These are phyloP conservation scores for Psammodynastes pulverulentus DNA, from an alignment of 2,113 vertebrate genomes.

Conservation along the genomic window DNA sequence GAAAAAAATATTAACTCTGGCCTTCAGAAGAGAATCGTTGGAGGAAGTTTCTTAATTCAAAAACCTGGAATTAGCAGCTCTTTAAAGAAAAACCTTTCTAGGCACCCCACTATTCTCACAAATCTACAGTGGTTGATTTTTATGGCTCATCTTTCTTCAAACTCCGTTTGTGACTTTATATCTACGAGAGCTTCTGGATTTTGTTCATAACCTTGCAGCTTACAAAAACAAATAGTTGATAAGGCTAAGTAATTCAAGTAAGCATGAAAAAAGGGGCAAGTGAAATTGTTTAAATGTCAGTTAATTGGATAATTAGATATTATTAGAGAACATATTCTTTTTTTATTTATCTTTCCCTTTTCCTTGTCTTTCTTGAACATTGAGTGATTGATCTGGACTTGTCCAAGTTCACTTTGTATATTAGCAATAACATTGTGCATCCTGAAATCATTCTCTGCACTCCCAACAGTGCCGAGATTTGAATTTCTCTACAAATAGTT, in stretches of 20 bases:
- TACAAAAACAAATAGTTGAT: background rate
- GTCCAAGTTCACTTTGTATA: background rate
- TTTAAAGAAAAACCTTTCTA: no score
- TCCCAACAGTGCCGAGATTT: slow-evolving; percentile 5
- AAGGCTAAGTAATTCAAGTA: background rate
- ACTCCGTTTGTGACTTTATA: background rate
- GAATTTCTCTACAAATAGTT: slow-evolving; percentile 6
- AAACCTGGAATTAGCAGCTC: background rate
- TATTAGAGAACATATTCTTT: background rate
- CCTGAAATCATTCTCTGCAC: background rate
- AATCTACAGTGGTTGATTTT: no score
- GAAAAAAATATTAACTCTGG: no score
- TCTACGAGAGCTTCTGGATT: background rate
- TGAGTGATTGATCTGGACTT: background rate
- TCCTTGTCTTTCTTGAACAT: background rate
- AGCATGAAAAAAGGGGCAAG: background rate
- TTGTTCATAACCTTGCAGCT: background rate
- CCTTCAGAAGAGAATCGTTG: background rate
- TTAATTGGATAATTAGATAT: background rate
- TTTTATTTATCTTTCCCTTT: background rate
- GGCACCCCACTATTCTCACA: background rate
- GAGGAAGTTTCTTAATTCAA: background rate
- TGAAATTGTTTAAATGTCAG: background rate
- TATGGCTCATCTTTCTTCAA: background rate
- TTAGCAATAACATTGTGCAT: background rate